Conservation (phyloP, 2,113 vertebrate genomes). For the Spilogale gracilis region DNA sequence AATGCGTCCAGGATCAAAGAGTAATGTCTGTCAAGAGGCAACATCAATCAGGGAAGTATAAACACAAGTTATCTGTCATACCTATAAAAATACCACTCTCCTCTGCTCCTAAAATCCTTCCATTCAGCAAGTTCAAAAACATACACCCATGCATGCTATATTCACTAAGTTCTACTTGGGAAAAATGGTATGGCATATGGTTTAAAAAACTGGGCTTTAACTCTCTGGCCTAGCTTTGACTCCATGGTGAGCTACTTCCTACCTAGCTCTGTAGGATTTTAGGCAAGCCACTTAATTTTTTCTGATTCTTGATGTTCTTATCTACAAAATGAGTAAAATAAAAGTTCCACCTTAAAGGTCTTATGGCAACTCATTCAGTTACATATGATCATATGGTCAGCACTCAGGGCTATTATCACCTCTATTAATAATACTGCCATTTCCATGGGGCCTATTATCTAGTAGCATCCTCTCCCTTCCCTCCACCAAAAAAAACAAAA, state of each 20-base stretch:
- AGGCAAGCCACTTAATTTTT: neutral
- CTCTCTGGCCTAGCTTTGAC: neutral
- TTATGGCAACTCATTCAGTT: neutral
- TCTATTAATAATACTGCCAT: neutral
- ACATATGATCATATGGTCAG: neutral
- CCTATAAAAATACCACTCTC: neutral
- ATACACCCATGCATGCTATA: neutral
- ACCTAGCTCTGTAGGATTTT: neutral
- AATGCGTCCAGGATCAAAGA: neutral
- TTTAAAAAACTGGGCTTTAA: neutral
- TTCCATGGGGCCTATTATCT: neutral
- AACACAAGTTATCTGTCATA: neutral
- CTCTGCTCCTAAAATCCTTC: neutral
- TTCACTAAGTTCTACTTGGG: neutral
- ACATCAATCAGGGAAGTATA: neutral
- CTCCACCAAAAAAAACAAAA: neutral
- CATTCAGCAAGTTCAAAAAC: neutral
- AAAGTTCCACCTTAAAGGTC: neutral
- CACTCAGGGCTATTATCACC: neutral
- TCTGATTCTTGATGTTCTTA: conserved; percentile 2
- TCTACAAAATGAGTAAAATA: conserved; percentile 29
- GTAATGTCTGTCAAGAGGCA: neutral
- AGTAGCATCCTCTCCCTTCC: neutral
- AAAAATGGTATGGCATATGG: neutral
- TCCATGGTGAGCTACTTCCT: neutral